Base-by-base conservation (phyloP, 1,140 invertebrate species). In the Leucophenga varia region DNA sequence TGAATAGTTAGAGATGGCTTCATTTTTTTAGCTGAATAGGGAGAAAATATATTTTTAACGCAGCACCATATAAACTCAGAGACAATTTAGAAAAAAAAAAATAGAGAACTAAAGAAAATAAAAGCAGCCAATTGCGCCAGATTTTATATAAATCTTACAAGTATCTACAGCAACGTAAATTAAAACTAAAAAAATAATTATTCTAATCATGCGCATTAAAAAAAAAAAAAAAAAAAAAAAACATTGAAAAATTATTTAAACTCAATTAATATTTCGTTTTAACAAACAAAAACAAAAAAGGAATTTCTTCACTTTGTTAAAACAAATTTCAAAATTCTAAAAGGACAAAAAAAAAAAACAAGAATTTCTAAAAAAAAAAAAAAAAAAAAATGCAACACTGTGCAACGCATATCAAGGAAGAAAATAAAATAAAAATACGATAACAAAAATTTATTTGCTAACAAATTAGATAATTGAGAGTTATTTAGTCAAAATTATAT, bases 401-500 rank as follows among this genome's bases (percentile, higher is more conserved):
- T 68, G 61, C 59, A 64, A 69, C 61, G 64, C 68, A 72, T 72
- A 72, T 72, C 69, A 72, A 38, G 47, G 49, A 39, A 43, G 53
- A 48, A 35, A 49, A 50, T 12, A 38, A 51, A 57, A 52, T 20
- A 47, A 51, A 32, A 50, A 45, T 21, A 49, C 17, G 35, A 30
- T 38, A 49, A 43, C 41, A 35, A 54, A 47, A 54, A 30, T 25
- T 30, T 25, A 17, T 19, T 21, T 22, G 10, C 16, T 4, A 41
- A 41, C 28, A 56, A 48, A 50, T 71, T 72, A 72, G 68, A 59
- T 72, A 72, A 72, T 69, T 72, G 49, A 60, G 64, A 64, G 57
- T 65, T 65, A 57, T 65, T 47, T 72, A 72, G 69, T 72, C 69
- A 56, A 72, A 72, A 72, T 72, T 72, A 67, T 39, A 52, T 44